phyloP scores from a whole-genome alignment of 2,888 invertebrate genomes.

The Nomada ferruginata region DNA sequence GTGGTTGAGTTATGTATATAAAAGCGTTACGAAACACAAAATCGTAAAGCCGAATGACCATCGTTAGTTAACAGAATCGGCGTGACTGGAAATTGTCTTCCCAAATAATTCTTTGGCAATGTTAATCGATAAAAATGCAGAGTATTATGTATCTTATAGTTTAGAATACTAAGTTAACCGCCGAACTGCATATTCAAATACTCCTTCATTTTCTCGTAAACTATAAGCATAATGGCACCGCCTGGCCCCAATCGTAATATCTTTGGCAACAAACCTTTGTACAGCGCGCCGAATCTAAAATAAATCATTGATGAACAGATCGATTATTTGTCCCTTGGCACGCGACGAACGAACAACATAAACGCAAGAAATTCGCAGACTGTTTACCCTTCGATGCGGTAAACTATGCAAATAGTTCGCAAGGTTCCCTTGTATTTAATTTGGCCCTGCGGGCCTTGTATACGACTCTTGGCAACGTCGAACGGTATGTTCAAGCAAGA shows the following conservation, averaged over 20 bases:
- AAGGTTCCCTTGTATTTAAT: conserved; percentile 93
- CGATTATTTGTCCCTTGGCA: too few species aligned
- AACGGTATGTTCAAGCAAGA: conserved; percentile 97
- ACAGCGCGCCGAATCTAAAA: conserved; percentile 91
- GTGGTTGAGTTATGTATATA: background rate
- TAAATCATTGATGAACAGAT: background rate
- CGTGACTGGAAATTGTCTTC: background rate
- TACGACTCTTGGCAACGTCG: conserved; percentile 97
- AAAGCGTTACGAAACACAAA: background rate
- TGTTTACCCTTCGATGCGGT: conserved; percentile 93
- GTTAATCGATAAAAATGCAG: conserved; percentile 31
- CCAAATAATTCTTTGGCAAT: conserved; percentile 13
- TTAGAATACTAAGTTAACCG: conserved; percentile 42
- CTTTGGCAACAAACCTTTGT: conserved; percentile 96
- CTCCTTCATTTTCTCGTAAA: conserved; percentile 94
- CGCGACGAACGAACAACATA: too few species aligned
- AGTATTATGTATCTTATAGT: conserved; percentile 2
- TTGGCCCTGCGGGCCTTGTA: conserved; percentile 95
- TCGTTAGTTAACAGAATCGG: too few species aligned
- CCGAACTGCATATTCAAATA: conserved; percentile 87
- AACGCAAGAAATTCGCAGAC: background rate
- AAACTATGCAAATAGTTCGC: conserved; percentile 90
- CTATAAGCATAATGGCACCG: conserved; percentile 97
- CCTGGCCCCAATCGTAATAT: conserved; percentile 96
- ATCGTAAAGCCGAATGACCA: too few species aligned